Base-by-base conservation (phyloP, 2,888 invertebrate species). In the Pyralis farinalis region DNA sequence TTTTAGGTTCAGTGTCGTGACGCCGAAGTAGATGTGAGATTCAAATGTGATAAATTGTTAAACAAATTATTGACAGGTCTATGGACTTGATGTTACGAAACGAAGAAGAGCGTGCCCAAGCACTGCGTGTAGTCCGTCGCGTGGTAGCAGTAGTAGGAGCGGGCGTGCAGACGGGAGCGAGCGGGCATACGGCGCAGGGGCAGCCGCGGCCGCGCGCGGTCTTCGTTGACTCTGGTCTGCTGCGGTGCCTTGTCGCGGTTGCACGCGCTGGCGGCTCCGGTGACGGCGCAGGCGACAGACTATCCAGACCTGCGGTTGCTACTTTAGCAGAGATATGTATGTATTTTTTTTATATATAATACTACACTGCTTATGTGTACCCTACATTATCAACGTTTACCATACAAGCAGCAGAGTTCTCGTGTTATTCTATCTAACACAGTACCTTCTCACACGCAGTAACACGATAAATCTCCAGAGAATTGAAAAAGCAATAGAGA, bases 51-150 rank as follows among this genome's bases (percentile, higher is more conserved):
- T n/a, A n/a, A n/a, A n/a, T n/a, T n/a, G n/a, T n/a, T n/a, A n/a
- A 36, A 9, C 29, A 30, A 12, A 9, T 8, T 16, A 16, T 16
- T 16, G 16, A 8, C 38, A 95, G 97, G 65, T 97, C 97, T 52
- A 92, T 98, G 72, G 98, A 98, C 85, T 89, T 98, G 47, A 93
- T 95, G 79, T 88, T 97, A 34, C 95, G 95, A 59, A 97, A 97
- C 78, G 98, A 98, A 74, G 93, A 96, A 55, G 98, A 98, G 77
- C 91, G 98, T 31, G 93, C 97, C 39, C 98, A 98, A 83, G 97
- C 97, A 0, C 89, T 98, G 58, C 94, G 97, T 61, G 91, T 98
- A 45, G 94, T 96, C 41, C 89, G 96, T 37, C 76, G 88, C 1
- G 74, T 82, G 25, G 73, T 83, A 3, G 85, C 83, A 0, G 78